Base-by-base conservation (phyloP, 2,888 invertebrate genomes). In the Capitulum mitella region DNA sequence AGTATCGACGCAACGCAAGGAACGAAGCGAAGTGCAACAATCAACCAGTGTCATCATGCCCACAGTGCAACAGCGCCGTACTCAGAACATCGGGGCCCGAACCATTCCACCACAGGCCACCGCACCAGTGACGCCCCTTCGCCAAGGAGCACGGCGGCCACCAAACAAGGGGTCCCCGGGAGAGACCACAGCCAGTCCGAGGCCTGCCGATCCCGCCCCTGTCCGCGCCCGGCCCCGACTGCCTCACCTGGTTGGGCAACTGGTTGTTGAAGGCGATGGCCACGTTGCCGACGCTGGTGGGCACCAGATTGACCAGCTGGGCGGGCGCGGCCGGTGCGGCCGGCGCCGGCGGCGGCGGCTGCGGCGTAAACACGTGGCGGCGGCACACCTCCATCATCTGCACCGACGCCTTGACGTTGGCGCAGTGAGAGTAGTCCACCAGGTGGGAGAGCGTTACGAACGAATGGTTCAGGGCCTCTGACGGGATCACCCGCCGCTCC, bases 391-490 rank as follows among this genome's bases (percentile, higher is more conserved):
- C 97, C 97, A 98, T 98, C 93, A 97, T 97, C 86, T 97, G 95
- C 32, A 97, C 95, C 84, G 95, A 95, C 37, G 97, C 95, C 87
- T 98, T 97, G 40, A 97, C 97, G 87, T 96, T 97, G 87, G 95
- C 94, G 86, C 97, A 97, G 85, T 97, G 97, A 26, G 96, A 95
- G 87, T 97, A 98, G 86, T 98, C 97, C 10, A 96, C 93, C 79
- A 98, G 89, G 86, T 98, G 97, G 0, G 94, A 93, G 82, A 98
- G 88, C 58, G 94, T 93, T 74, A 97, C 96, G 86, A 98, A 98
- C 64, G 95, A 93, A 87, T 98, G 98, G 86, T 95, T 95, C 83
- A 98, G 86, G 22, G 98, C 98, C 87, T 97, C 97, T 58, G 94
- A 95, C 0, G 99, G 99, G 34, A 94, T 95, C 84, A 98, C 94